Base-by-base conservation (phyloP, 2,113 vertebrate genomes). In the Mirza zaza region DNA sequence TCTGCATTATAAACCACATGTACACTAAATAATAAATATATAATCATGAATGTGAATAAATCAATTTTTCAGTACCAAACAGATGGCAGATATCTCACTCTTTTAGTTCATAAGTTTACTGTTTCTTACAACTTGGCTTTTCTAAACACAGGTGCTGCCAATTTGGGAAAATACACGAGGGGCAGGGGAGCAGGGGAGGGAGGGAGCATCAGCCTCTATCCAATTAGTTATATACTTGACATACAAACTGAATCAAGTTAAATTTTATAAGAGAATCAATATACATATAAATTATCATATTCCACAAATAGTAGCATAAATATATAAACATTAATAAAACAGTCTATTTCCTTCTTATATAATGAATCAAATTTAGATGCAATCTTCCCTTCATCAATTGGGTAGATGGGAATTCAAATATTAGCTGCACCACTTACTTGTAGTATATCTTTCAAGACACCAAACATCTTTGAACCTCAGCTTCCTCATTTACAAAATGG, bases 61-160 rank as follows among this genome's bases (percentile, higher is more conserved):
- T 96, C 61, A 89, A 75, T 95, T 96, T 96, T 97, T 97, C 87
- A 97, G 73, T 89, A 93, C 55, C 61, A 89, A 97, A 48, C 94
- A 97, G 92, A 96, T 95, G 96, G 90, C 52, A 97, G 57, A 48
- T 75, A 96, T 45, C 55, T 71, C 36, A 15, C 32, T 94, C 73
- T 96, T 92, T 92, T 63, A 67, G 21, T 65, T 96, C 86, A 4
- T 68, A 95, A 68, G 34, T 91, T 85, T 87, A 94, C 6, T 85
- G 34, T 75, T 61, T 86, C 68, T 94, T 63, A 84, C 32, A 92
- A 42, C 48, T 81, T 89, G 48, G 79, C 52, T 95, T 77, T 94
- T 95, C 55, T 45, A 95, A 6, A 90, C 34, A 88, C 27, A 25
- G 34, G 45, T 76, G 20, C 18, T 86, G 17, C 48, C 36, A 91